phyloP scores from a whole-genome alignment of 2,797 vertebrate genomes.

The Sus cebifrons region DNA sequence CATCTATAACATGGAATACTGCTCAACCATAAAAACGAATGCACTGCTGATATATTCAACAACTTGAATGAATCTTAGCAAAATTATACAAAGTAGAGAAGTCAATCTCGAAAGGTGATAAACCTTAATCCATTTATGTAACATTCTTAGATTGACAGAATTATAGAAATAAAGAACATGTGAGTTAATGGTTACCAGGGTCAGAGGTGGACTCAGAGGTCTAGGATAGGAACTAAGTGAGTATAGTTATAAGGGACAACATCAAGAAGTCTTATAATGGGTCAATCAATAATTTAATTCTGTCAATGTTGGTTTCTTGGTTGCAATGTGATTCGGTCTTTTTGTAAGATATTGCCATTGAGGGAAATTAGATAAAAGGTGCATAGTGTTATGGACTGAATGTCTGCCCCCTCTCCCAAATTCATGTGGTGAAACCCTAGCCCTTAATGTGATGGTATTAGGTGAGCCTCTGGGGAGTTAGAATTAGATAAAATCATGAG shows the following conservation, averaged over 20 bases:
- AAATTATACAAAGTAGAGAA: not conserved
- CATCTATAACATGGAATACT: not conserved
- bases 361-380: not conserved
- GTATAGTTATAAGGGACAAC: not conserved
- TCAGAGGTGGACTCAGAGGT: rapidly evolving
- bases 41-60: not conserved
- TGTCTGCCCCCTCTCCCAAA: not conserved
- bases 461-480: not conserved
- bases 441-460: not conserved
- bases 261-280: not conserved
- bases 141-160: not conserved
- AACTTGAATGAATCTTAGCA: not conserved
- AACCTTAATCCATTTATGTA: not conserved
- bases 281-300: not conserved
- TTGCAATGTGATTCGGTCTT: not conserved
- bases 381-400: not conserved
- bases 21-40: not conserved
- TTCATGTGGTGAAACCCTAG: not conserved
- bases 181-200: not conserved
- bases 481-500: not conserved
- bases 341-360: not conserved
- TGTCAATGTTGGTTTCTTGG: not conserved
- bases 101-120: not conserved
- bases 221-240: not conserved
- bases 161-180: not conserved